Percentiles rank a stretch among this genome's conserved stretches.
Conservation (phyloP, 2,888 invertebrate genomes). For the Hyposoter didymator region DNA sequence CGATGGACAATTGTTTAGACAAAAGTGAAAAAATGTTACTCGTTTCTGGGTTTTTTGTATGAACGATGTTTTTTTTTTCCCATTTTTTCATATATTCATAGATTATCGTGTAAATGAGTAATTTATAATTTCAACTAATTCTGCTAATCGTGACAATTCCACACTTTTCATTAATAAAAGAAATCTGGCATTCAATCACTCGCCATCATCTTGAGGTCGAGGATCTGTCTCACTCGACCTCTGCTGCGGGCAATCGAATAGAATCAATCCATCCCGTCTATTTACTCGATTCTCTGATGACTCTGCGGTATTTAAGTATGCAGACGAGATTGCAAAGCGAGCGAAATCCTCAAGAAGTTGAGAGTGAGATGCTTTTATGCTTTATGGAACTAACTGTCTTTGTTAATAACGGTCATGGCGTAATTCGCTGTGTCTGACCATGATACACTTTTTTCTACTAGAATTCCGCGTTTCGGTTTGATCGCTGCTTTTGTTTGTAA, state of each 20-base stretch:
- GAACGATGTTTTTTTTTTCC: neutral
- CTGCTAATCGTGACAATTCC: neutral
- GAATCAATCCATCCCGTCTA: conserved; percentile 58
- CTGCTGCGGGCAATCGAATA: conserved; percentile 38
- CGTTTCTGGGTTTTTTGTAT: too few species aligned
- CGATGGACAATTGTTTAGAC: too few species aligned
- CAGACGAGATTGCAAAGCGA: conserved; percentile 51
- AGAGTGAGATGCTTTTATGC: conserved; percentile 13
- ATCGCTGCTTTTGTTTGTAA: neutral
- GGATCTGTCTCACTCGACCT: conserved; percentile 47
- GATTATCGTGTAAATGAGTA: neutral
- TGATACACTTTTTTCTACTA: conserved; percentile 8
- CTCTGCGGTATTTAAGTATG: conserved; percentile 59
- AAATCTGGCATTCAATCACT: conserved; percentile 21
- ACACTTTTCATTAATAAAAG: neutral
- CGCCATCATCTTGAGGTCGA: conserved; percentile 17
- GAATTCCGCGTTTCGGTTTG: neutral
- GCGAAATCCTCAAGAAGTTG: conserved; percentile 10
- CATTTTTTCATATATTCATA: neutral
- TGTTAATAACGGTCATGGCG: neutral
- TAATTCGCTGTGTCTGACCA: conserved; percentile 6
- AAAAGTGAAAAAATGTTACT: too few species aligned
- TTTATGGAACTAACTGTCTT: conserved; percentile 1
- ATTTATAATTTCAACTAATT: neutral
- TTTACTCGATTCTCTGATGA: conserved; percentile 59